A percentile compares a stretch with the other conserved stretches of the same genome.
Evolutionary conservation across 2,113 vertebrate species (phyloP).

Genomic region (Burhinus bistriatus): DNA sequence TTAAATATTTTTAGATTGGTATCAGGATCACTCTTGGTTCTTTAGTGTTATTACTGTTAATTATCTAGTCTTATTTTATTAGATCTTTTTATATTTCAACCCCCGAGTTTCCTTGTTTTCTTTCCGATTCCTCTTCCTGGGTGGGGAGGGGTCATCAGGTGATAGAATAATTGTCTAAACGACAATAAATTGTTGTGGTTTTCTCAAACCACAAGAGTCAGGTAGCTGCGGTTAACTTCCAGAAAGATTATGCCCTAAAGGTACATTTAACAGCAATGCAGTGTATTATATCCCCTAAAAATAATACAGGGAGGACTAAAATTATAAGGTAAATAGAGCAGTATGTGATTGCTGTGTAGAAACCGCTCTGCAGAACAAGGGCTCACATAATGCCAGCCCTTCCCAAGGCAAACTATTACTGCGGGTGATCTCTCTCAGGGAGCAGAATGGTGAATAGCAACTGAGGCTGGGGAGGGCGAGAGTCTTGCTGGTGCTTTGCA

Average conservation of each 20-base stretch:
- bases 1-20: no score
- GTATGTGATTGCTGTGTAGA: neutral
- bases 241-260: neutral
- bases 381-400: neutral
- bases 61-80: no score
- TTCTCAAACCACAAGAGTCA: neutral
- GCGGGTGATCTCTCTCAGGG: neutral
- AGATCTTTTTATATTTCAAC: no score
- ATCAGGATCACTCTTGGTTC: no score
- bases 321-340: neutral
- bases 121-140: no score
- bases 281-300: neutral
- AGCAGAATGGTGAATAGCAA: neutral
- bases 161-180: no score
- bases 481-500: neutral
- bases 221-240: neutral
- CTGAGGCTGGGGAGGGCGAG: neutral
- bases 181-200: no score
- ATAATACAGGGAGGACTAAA: neutral
- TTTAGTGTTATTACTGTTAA: no score
- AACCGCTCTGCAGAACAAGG: neutral
- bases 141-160: no score
- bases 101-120: no score
- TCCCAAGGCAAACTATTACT: neutral
- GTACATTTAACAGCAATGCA: neutral